These are phyloP conservation scores for Craterocephalus amniculus DNA, from an alignment of 2,797 vertebrate species.

Conservation along the genomic window DNA sequence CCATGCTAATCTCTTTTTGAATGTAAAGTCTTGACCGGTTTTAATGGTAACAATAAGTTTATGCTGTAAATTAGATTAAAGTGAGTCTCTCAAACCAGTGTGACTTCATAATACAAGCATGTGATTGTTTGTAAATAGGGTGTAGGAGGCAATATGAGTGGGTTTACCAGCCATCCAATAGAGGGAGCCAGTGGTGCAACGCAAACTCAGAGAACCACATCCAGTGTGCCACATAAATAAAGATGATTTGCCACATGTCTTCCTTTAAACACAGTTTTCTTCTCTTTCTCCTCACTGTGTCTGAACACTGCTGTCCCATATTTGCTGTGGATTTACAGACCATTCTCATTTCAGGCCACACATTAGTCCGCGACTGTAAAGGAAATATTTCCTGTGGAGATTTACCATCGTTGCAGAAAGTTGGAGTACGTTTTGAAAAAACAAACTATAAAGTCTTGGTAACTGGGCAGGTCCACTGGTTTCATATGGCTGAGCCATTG, in stretches of 20 bases:
- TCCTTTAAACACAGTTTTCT: not conserved
- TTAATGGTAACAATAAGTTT: not conserved
- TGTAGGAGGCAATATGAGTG: not conserved
- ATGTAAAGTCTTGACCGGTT: not conserved
- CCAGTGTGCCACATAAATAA: not conserved
- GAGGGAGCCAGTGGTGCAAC: conserved; percentile 43
- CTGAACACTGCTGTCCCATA: not conserved
- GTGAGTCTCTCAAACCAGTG: not conserved
- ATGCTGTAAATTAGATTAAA: not conserved
- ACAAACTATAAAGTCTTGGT: not conserved
- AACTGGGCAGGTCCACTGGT: not conserved
- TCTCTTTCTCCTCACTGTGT: not conserved
- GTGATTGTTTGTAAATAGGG: not conserved
- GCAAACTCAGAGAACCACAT: not conserved
- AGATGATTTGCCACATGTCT: not conserved
- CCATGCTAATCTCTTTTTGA: too few relatives aligned
- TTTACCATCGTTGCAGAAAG: conserved; percentile 8
- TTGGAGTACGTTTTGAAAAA: conserved; percentile 1
- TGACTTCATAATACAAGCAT: not conserved
- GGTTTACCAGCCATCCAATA: conserved; percentile 36
- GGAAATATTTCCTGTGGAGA: conserved; percentile 41
- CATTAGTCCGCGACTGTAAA: conserved; percentile 12
- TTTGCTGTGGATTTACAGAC: conserved; percentile 1
- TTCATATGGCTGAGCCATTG: conserved; percentile 6
- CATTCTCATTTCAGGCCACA: conserved; percentile 1